Evolutionary conservation across 2,888 invertebrate genomes (phyloP).

Genomic region (Oeneis ivallda): DNA sequence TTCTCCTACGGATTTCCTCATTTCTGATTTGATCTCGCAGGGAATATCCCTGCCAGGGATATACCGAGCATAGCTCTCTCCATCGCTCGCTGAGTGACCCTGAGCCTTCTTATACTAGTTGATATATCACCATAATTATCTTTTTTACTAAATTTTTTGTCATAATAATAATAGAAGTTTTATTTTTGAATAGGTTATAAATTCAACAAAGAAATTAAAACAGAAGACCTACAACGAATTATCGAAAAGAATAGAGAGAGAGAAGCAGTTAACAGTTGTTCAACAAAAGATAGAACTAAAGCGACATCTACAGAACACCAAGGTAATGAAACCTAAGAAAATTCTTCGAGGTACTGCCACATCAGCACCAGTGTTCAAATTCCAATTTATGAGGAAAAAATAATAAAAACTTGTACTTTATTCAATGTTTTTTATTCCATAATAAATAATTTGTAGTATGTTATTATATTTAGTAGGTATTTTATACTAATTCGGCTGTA

Average conservation of each 20-base stretch:
- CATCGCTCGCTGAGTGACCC: too few relatives aligned
- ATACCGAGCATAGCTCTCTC: too few relatives aligned
- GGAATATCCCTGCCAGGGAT: too few relatives aligned
- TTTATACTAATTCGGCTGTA: not conserved
- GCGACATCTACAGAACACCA: slow-evolving; percentile 84
- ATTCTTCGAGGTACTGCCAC: slow-evolving; percentile 84
- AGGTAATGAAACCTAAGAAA: slow-evolving; percentile 84
- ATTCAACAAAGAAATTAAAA: slow-evolving; percentile 81
- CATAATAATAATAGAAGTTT: not conserved
- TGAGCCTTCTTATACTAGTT: too few relatives aligned
- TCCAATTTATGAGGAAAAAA: slow-evolving; percentile 91
- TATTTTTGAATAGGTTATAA: slow-evolving; percentile 54
- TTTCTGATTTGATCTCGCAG: too few relatives aligned
- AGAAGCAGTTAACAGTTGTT: slow-evolving; percentile 87
- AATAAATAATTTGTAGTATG: slow-evolving; percentile 45
- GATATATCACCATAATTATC: too few relatives aligned
- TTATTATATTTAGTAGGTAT: not conserved
- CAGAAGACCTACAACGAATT: slow-evolving; percentile 87
- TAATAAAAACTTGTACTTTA: slow-evolving; percentile 58
- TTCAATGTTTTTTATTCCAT: slow-evolving; percentile 37
- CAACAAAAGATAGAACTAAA: slow-evolving; percentile 91
- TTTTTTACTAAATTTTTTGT: too few relatives aligned
- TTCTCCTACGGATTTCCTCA: too few relatives aligned
- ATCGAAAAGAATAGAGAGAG: slow-evolving; percentile 88
- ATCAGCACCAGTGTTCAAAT: slow-evolving; percentile 88